Base-by-base conservation (phyloP, 2,888 invertebrate genomes). In the Dynastes maya region DNA sequence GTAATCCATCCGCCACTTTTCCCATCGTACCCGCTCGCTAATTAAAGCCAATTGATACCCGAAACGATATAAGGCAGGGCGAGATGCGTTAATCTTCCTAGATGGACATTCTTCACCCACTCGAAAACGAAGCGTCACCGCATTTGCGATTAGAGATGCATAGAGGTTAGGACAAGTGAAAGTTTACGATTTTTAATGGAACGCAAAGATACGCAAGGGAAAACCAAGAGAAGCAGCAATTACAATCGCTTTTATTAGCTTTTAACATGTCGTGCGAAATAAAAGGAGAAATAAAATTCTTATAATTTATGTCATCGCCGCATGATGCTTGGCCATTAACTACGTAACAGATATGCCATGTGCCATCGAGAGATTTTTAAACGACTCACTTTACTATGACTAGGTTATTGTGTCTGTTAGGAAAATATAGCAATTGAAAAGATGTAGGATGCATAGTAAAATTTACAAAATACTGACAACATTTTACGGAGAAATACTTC, bases 281-380 rank as follows among this genome's bases (percentile, higher is more conserved):
- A 37, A 32, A 29, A 64, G n/a, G 64, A 37, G 37, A 11, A 64
- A 37, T 64, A 64, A 64, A 64, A n/a, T 37, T 64, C 16, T n/a
- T 32, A n/a, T 64, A 40, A 64, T 64, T 64, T 64, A 64, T 64
- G 32, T 64, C 13, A 64, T 64, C n/a, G 64, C 64, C 4, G 4
- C n/a, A 8, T n/a, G 13, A 32, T 64, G 64, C 64, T 16, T 64
- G 64, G 37, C n/a, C 64, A 64, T 37, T 37, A 37, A 40, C 37
- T 13, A 37, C 9, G 40, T 40, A 29, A 29, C 2, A 40, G 2
- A 40, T 40, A 40, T 9, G 5, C 40, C 9, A 40, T 40, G 29
- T 29, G 29, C 40, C 8, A 40, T 40, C 40, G 1, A 8, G 40
- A 40, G 9, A 40, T 6, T 40, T 40, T 40, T 29, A 29, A 29